Conservation (phyloP, 2,113 vertebrate genomes). For the Caloenas nicobarica region DNA sequence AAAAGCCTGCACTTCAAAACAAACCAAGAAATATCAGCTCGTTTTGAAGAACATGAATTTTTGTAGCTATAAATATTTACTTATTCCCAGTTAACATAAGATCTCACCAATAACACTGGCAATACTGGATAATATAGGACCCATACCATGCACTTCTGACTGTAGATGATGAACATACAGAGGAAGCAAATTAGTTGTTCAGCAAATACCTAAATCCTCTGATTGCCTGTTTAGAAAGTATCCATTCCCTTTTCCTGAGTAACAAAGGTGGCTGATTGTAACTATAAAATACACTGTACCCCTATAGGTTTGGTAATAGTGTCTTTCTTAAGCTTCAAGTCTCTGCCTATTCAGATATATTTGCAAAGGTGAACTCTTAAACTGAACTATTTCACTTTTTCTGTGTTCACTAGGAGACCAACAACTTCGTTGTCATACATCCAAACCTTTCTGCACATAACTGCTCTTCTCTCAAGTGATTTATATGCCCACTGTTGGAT, state of each 20-base stretch:
- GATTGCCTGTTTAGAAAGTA: background rate
- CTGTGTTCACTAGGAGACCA: background rate
- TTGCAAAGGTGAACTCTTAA: background rate
- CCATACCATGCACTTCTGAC: too few species aligned
- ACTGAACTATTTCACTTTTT: background rate
- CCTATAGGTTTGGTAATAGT: background rate
- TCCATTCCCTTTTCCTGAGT: background rate
- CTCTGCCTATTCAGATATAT: background rate
- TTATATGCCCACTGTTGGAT: background rate
- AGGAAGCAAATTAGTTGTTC: background rate
- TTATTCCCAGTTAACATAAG: background rate
- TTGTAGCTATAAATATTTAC: background rate
- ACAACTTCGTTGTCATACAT: background rate
- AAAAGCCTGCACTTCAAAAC: background rate
- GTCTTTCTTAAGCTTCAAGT: background rate
- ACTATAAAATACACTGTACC: background rate
- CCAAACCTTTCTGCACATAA: background rate
- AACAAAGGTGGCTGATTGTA: background rate
- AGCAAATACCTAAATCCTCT: background rate
- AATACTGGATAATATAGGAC: background rate
- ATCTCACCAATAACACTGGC: background rate
- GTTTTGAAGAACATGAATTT: background rate
- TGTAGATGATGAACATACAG: background rate
- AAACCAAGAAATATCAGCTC: background rate
- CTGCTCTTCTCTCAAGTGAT: background rate